Percentiles rank a stretch among this genome's conserved stretches.
These are phyloP conservation scores for Serrognathus titanus DNA, from an alignment of 2,888 invertebrate genomes.

Conservation along the genomic window DNA sequence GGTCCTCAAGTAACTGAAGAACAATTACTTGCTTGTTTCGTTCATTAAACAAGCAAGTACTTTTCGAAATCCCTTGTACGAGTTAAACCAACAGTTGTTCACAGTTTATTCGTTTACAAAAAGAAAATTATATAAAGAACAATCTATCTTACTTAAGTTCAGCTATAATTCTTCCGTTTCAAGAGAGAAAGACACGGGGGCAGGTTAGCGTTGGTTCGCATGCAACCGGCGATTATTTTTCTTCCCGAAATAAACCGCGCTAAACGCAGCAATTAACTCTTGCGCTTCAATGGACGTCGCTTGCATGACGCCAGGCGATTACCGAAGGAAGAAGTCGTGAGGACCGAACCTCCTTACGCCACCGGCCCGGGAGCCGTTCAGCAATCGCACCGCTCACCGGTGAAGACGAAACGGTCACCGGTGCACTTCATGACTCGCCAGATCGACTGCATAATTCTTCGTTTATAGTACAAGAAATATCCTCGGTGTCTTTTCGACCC, in stretches of 20 bases:
- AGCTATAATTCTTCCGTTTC: too few species aligned
- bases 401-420: constrained; percentile 1
- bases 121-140: too few species aligned
- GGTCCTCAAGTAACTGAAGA: too few species aligned
- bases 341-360: constrained; percentile 4
- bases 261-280: constrained; percentile 11
- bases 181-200: too few species aligned
- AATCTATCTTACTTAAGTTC: too few species aligned
- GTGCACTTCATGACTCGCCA: neutral
- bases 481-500: neutral
- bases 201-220: neutral
- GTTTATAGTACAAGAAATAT: constrained; percentile 1
- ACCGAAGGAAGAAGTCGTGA: constrained; percentile 7
- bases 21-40: too few species aligned
- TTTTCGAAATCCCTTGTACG: too few species aligned
- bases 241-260: constrained; percentile 3
- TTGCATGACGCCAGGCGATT: constrained; percentile 7
- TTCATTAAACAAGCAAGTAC: too few species aligned
- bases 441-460: constrained; percentile 6
- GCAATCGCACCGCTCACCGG: constrained; percentile 3
- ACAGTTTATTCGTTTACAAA: too few species aligned
- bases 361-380: constrained; percentile 7
- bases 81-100: too few species aligned
- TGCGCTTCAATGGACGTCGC: constrained; percentile 5
- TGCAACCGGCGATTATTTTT: constrained; percentile 9